A percentile compares a stretch with the other conserved stretches of the same genome.
Conservation (phyloP, 1,140 invertebrate species). For the Philopotamus ludificatus region DNA sequence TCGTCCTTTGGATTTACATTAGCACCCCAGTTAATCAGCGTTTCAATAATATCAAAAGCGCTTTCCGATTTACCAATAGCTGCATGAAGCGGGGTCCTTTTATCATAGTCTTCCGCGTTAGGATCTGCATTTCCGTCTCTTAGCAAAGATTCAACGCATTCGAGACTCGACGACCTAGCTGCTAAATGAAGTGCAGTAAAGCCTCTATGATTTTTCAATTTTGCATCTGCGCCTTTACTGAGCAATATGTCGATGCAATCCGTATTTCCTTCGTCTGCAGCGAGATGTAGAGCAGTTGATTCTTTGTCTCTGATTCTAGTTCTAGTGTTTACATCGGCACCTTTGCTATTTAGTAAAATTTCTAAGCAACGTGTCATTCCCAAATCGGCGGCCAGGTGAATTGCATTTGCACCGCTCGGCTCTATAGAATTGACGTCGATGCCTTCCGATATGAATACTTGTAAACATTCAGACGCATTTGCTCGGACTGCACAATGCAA, state of each 20-base stretch:
- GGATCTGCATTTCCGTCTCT: conserved; percentile 70
- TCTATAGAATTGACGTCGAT: conserved; percentile 68
- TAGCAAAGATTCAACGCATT: conserved; percentile 73
- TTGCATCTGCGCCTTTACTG: conserved; percentile 69
- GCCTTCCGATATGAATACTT: conserved; percentile 69
- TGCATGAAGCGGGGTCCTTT: conserved; percentile 73
- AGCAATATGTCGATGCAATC: conserved; percentile 72
- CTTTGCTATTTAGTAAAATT: conserved; percentile 66
- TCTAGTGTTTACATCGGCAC: conserved; percentile 59
- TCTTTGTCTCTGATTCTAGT: conserved; percentile 67
- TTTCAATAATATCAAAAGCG: conserved; percentile 74
- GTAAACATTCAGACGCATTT: conserved; percentile 71
- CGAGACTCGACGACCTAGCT: conserved; percentile 70
- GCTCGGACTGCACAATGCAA: conserved; percentile 75
- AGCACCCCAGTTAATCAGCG: conserved; percentile 72
- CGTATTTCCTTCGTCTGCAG: conserved; percentile 74
- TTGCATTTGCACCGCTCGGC: conserved; percentile 69
- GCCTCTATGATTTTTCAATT: conserved; percentile 68
- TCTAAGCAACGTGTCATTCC: conserved; percentile 68
- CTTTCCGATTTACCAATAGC: conserved; percentile 73
- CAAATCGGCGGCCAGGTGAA: conserved; percentile 74
- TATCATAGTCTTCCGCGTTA: conserved; percentile 74
- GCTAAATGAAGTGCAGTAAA: conserved; percentile 79
- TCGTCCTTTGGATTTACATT: conserved; percentile 83
- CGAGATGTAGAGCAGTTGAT: conserved; percentile 76